Base-by-base conservation (phyloP, 2,113 vertebrate genomes). In the Ictalurus furcatus region DNA sequence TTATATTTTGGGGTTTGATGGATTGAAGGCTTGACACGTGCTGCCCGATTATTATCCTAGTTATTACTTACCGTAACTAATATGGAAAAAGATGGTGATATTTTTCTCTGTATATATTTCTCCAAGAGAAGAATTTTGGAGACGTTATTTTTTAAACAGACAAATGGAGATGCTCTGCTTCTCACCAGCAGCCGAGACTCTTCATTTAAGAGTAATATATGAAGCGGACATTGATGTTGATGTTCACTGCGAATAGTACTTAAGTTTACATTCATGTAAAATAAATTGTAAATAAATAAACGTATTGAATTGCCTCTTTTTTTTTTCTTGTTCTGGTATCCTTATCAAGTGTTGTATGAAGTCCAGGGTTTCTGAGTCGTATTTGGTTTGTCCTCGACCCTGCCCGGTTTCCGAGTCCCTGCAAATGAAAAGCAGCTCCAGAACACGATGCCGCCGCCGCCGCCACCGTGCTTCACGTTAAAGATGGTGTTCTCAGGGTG, bases 181-280 rank as follows among this genome's bases (percentile, higher is more conserved):
- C 7, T 78, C 67, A 37, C 19, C 71, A 74, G 12, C 54, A 44
- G 58, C 28, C 37, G 67, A 63, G 81, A 78, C 34, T 12, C 16
- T 76, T 44, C 37, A 21, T 67, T 69, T 63, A 78, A 54, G 11
- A 65, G 25, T 4, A 71, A n/a, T 78, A 30, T 40, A 40, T 79
- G 78, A 86, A 44, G 34, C 76, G 69, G 74, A 85, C 37, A 14
- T 54, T 54, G 7, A 37, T 73, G 11, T 85, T 37, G 30, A 67
- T 44, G 21, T 28, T 85, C 37, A 85, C 78, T 54, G 14, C 78
- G 16, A 34, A 58, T 30, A 88, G 28, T 88, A 81, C 71, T 44
- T 11, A 44, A 9, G 3, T 88, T n/a, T 79, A 76, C 73, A 89
- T 90, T 23, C 16, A 63, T 91, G 76, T 76, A 12, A 86, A 84